Evolutionary conservation across 1,140 invertebrate genomes (phyloP).

Genomic region (Ips typographus): DNA sequence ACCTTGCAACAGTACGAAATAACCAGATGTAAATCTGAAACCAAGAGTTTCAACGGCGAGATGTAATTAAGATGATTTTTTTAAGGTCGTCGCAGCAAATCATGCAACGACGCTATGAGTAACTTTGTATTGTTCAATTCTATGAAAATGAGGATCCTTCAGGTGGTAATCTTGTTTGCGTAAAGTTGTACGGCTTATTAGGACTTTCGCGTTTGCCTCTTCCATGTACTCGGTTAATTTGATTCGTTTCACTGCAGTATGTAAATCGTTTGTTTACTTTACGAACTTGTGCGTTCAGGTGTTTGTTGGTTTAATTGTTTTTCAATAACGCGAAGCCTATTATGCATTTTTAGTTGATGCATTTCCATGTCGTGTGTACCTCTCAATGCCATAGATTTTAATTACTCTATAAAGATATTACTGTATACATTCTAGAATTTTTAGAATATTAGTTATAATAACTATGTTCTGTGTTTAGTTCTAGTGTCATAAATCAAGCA

Average conservation of each 20-base stretch:
- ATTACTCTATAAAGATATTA: too few species aligned
- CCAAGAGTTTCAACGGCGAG: neutral
- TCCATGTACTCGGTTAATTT: neutral
- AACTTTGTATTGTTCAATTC: conserved; percentile 21
- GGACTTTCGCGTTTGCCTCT: neutral
- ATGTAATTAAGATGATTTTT: conserved; percentile 23
- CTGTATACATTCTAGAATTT: too few species aligned
- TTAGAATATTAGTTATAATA: too few species aligned
- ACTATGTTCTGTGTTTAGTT: too few species aligned
- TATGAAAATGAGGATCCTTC: conserved; percentile 24
- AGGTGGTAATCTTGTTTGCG: conserved; percentile 15
- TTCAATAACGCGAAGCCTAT: too few species aligned
- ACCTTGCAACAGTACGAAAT: conserved; percentile 11
- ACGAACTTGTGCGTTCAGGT: too few species aligned
- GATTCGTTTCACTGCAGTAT: neutral
- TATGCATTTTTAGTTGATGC: too few species aligned
- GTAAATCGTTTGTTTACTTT: conserved; percentile 2
- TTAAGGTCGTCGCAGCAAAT: conserved; percentile 16
- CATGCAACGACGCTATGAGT: conserved; percentile 19
- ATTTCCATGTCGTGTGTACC: too few species aligned
- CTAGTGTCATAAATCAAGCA: too few species aligned
- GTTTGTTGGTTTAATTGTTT: too few species aligned
- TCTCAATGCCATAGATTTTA: too few species aligned
- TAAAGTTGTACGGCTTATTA: neutral
- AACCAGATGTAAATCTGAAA: conserved; percentile 5